phyloP scores from a whole-genome alignment of 2,797 vertebrate species.

The Adelosebastes latens region DNA sequence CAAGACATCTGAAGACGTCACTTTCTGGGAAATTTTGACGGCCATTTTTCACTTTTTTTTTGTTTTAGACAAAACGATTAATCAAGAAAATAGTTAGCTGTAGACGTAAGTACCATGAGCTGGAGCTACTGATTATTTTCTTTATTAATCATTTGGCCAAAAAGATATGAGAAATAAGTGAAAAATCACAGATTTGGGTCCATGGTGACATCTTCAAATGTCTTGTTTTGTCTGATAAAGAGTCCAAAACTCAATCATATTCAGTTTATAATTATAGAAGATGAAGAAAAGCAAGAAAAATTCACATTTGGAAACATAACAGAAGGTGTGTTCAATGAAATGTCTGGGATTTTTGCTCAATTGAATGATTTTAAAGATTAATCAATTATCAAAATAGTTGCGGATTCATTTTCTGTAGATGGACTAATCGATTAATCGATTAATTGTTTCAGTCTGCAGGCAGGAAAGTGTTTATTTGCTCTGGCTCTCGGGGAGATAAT shows the following conservation, averaged over 20 bases:
- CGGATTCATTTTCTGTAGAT: not conserved
- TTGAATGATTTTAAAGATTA: not conserved
- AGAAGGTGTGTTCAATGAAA: not conserved
- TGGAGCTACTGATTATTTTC: not conserved
- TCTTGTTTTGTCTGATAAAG: not conserved
- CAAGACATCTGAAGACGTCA: not conserved
- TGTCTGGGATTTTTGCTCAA: not conserved
- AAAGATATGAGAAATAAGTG: not conserved
- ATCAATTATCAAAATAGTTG: not conserved
- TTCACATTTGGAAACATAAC: not conserved
- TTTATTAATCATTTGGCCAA: not conserved
- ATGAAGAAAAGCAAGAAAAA: not conserved
- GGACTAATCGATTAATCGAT: not conserved
- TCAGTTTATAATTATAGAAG: not conserved
- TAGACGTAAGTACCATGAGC: too few species aligned
- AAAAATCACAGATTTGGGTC: not conserved
- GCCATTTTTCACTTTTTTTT: not conserved
- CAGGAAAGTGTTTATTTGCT: slow-evolving; percentile 38
- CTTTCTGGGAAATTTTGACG: not conserved
- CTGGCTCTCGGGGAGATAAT: slow-evolving; percentile 41
- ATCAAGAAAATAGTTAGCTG: not conserved
- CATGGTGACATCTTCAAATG: not conserved
- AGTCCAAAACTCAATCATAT: not conserved
- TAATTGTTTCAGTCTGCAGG: not conserved
- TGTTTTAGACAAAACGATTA: not conserved